These are phyloP conservation scores for Coendou prehensilis DNA, from an alignment of 2,797 vertebrate species.

Conservation along the genomic window DNA sequence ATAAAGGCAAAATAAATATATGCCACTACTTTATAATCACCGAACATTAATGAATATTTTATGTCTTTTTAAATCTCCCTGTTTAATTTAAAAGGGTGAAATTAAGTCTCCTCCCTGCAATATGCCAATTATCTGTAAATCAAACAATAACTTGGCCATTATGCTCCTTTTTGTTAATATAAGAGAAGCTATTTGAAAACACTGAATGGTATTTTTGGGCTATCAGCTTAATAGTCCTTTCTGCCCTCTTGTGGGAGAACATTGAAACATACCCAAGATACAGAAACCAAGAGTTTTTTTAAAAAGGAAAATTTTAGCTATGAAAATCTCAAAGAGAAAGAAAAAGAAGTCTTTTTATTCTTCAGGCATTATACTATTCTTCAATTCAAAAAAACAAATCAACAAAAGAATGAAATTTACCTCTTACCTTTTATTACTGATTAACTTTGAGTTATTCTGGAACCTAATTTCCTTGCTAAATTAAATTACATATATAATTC, in stretches of 20 bases:
- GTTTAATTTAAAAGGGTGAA: conserved; percentile 96
- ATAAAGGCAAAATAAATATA: conserved; percentile 93
- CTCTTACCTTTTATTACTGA: conserved; percentile 36
- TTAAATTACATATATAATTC: conserved; percentile 56
- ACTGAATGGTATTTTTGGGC: conserved; percentile 88
- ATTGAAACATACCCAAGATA: conserved; percentile 83
- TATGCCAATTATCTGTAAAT: conserved; percentile 96
- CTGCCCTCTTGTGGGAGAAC: conserved; percentile 90
- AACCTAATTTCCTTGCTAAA: conserved; percentile 68
- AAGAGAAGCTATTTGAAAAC: conserved; percentile 93
- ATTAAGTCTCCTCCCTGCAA: conserved; percentile 94
- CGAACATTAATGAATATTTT: conserved; percentile 97
- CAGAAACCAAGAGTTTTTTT: conserved; percentile 59
- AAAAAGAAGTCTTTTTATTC: neutral
- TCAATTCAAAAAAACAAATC: conserved; percentile 54
- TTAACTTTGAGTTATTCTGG: conserved; percentile 64
- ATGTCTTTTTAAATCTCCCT: conserved; percentile 96
- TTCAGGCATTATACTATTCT: conserved; percentile 4
- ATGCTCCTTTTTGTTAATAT: conserved; percentile 94
- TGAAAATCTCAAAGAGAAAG: conserved; percentile 74
- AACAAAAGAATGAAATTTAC: conserved; percentile 61
- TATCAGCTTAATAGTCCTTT: conserved; percentile 90
- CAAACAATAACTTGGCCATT: conserved; percentile 97
- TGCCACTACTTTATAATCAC: conserved; percentile 93
- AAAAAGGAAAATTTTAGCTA: conserved; percentile 79